phyloP scores from a whole-genome alignment of 2,113 vertebrate species.

The Hemicordylus capensis region DNA sequence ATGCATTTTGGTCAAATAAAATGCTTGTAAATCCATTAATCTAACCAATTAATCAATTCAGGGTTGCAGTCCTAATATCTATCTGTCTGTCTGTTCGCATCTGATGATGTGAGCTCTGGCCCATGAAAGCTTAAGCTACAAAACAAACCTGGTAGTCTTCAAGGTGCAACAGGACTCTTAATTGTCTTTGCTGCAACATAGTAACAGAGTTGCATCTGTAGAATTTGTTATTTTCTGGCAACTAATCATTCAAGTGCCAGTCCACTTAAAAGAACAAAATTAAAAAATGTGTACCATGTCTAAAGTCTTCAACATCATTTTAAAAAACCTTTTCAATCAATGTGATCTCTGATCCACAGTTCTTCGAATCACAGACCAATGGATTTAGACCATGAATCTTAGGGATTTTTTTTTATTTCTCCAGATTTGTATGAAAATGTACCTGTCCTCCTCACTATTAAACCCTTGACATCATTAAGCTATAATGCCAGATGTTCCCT shows the following conservation, averaged over 20 bases:
- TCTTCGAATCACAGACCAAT: background rate
- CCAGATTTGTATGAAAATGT: background rate
- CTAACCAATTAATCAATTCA: no score
- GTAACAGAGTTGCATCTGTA: background rate
- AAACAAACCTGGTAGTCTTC: no score
- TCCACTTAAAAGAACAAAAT: no score
- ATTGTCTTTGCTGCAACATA: no score
- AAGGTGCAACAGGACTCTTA: no score
- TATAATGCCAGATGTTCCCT: constrained; percentile 1
- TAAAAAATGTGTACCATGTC: no score
- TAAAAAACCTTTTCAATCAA: background rate
- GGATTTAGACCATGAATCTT: background rate
- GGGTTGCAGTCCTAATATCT: no score
- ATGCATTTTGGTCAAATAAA: no score
- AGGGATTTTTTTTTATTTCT: background rate
- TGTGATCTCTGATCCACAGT: constrained; percentile 3
- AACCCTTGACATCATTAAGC: background rate
- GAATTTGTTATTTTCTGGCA: background rate
- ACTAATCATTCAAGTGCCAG: background rate
- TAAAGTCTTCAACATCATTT: background rate
- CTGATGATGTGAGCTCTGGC: no score
- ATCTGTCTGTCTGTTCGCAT: no score
- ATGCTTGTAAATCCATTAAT: no score
- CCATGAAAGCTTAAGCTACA: no score
- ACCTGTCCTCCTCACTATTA: background rate